Base-by-base conservation (phyloP, 2,797 vertebrate genomes). In the Siniperca undulata region DNA sequence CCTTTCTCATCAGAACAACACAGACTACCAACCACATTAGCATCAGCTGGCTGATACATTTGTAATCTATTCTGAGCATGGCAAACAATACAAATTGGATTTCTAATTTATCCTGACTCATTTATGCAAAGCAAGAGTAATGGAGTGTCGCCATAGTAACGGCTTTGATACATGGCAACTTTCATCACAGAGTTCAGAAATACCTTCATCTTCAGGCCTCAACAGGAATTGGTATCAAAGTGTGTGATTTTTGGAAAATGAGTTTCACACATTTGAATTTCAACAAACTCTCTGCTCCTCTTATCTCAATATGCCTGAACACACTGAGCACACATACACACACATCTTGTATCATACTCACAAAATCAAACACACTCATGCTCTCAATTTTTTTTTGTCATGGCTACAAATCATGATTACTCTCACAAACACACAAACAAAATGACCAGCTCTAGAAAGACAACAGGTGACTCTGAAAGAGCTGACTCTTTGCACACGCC, bases 1-100 rank as follows among this genome's bases (percentile, higher is more conserved):
- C 61, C 62, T 73, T 83, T 81, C 83, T 86, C 91, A 78, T 85
- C 83, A 40, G 76, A 86, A 89, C 88, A 90, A 87, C 86, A 46
- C 79, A 50, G 71, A 81, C 88, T 89, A 92, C 92, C 91, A 91
- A 85, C 72, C 6, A 48, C 88, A 93, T 93, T 91, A 90, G 91
- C 90, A 94, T 94, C 92, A 92, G 82, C 90, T 91, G 90, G 87
- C 81, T 93, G 91, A 94, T 92, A 94, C 92, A 92, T 90, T 93
- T 94, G 91, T 94, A 92, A 94, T 95, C 92, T 94, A 91, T 89
- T 94, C 93, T 84, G 88, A 93, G 90, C 90, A 88, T 89, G 78
- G 91, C 87, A 92, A 94, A 95, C 93, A 93, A 94, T 92, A 91
- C 93, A 93, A 93, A 94, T 93, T 94, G 89, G 91, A 93, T 92